Evolutionary conservation across 2,888 invertebrate species (phyloP).

Genomic region (Scaptomyza reducta): DNA sequence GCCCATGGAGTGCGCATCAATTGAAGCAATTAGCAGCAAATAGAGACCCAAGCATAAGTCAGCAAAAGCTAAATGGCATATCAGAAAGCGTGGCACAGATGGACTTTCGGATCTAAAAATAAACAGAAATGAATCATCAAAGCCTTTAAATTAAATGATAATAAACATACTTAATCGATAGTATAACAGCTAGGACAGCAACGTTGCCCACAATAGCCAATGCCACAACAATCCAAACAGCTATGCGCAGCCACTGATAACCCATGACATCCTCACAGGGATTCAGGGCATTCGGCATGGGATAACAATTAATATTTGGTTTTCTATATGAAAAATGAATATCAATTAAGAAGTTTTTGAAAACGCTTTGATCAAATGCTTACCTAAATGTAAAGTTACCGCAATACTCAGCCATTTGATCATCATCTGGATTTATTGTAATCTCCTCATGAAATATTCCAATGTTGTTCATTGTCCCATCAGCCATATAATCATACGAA

Average conservation of each 20-base stretch:
- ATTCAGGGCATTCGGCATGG: constrained; percentile 91
- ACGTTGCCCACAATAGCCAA: constrained; percentile 93
- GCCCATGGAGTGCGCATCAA: constrained; percentile 93
- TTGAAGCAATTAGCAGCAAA: constrained; percentile 91
- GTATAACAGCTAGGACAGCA: constrained; percentile 91
- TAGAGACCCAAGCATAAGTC: constrained; percentile 95
- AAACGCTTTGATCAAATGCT: neutral
- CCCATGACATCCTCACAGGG: constrained; percentile 97
- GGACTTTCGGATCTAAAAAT: constrained; percentile 84
- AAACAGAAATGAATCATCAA: neutral
- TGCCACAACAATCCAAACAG: constrained; percentile 94
- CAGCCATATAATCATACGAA: constrained; percentile 66
- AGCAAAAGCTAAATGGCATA: constrained; percentile 93
- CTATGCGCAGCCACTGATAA: constrained; percentile 89
- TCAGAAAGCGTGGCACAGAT: constrained; percentile 89
- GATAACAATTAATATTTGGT: constrained; percentile 88
- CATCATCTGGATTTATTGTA: constrained; percentile 84
- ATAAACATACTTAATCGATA: constrained; percentile 85
- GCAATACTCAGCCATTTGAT: constrained; percentile 85
- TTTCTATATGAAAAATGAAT: constrained; percentile 71
- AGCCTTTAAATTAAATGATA: too few relatives aligned
- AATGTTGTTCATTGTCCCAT: constrained; percentile 71
- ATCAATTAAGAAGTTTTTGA: neutral
- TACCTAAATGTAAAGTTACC: constrained; percentile 85
- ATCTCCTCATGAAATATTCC: constrained; percentile 84